These are phyloP conservation scores for Tachina grossa DNA, from an alignment of 2,888 invertebrate species.

Conservation along the genomic window DNA sequence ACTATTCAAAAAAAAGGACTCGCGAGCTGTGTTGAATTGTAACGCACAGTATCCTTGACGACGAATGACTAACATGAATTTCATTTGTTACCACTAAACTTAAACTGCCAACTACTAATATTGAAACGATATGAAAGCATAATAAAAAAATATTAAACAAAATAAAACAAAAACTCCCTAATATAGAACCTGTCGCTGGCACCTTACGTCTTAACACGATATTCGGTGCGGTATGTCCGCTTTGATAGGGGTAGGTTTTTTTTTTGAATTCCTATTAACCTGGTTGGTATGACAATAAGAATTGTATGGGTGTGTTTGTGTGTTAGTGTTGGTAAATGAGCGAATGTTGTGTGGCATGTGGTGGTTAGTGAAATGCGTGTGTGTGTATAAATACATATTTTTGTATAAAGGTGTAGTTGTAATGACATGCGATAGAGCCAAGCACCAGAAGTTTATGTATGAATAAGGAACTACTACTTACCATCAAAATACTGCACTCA, in stretches of 20 bases:
- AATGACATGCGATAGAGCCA: constrained; percentile 64
- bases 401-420: constrained; percentile 38
- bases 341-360: constrained; percentile 42
- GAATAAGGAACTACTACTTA: constrained; percentile 58
- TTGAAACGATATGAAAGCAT: constrained; percentile 64
- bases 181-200: constrained; percentile 69
- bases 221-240: constrained; percentile 63
- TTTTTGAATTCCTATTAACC: constrained; percentile 62
- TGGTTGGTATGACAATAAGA: constrained; percentile 69
- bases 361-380: constrained; percentile 25
- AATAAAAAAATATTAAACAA: constrained; percentile 48
- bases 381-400: neutral
- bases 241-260: constrained; percentile 63
- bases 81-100: constrained; percentile 81
- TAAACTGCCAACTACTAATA: constrained; percentile 76
- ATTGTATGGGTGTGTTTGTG: constrained; percentile 1
- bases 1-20: constrained; percentile 56
- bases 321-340: constrained; percentile 16
- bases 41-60: constrained; percentile 83
- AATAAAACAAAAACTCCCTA: constrained; percentile 72
- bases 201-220: constrained; percentile 70
- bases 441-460: constrained; percentile 59
- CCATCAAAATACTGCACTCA: constrained; percentile 36
- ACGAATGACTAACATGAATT: constrained; percentile 83
- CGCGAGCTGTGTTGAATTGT: constrained; percentile 68